Conservation (phyloP, 2,888 invertebrate species). For the Lasiommata megera region DNA sequence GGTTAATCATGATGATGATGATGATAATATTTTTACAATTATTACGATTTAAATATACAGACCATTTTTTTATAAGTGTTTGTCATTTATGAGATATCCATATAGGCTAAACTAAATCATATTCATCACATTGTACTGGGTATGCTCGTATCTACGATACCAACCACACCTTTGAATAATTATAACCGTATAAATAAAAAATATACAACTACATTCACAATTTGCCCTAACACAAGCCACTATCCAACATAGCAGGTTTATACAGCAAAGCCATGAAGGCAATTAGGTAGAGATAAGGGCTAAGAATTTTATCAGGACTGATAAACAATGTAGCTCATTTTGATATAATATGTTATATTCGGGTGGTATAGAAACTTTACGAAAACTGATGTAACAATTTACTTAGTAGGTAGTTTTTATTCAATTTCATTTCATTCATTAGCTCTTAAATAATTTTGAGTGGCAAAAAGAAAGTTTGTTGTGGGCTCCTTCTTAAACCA, state of each 20-base stretch:
- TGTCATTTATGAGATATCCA: no score
- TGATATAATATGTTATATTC: constrained; percentile 35
- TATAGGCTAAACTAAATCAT: neutral
- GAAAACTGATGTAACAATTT: no score
- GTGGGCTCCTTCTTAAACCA: no score
- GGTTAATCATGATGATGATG: no score
- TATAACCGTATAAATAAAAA: constrained; percentile 42
- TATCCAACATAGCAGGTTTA: constrained; percentile 42
- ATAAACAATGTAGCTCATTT: constrained; percentile 51
- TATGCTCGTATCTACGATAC: constrained; percentile 52
- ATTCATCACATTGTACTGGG: constrained; percentile 18
- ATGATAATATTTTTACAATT: no score
- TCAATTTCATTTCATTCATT: no score
- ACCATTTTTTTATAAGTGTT: no score
- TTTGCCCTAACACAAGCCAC: constrained; percentile 32
- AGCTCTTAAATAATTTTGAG: no score
- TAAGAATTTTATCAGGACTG: constrained; percentile 51
- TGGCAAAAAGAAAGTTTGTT: no score
- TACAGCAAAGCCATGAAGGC: constrained; percentile 43
- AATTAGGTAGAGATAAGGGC: constrained; percentile 70
- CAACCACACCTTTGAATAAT: constrained; percentile 54
- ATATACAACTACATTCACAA: constrained; percentile 1
- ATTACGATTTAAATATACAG: no score
- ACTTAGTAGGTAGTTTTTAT: no score
- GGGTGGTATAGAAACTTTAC: no score